A percentile compares a stretch with the other conserved stretches of the same genome.
These are phyloP conservation scores for Anser brachyrhynchus DNA, from an alignment of 2,113 vertebrate genomes.

Conservation along the genomic window DNA sequence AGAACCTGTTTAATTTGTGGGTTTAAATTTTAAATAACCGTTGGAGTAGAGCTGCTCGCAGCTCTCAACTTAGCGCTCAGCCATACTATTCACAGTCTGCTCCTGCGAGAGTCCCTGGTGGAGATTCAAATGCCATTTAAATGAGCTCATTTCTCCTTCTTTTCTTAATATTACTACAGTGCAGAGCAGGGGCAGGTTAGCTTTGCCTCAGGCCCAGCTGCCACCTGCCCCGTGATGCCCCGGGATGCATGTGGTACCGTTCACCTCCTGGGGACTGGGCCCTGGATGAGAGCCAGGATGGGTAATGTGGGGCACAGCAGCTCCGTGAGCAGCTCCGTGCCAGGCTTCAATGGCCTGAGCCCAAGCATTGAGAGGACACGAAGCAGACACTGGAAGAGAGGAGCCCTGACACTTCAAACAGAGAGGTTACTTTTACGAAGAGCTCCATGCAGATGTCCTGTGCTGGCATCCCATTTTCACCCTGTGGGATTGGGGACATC, in stretches of 20 bases:
- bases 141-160: neutral
- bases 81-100: neutral
- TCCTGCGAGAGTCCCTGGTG: neutral
- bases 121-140: neutral
- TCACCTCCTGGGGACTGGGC: neutral
- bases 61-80: neutral
- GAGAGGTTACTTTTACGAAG: too few species aligned
- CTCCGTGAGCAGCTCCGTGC: rapidly evolving
- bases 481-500: too few species aligned
- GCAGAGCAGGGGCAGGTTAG: neutral
- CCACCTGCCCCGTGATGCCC: rapidly evolving
- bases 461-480: too few species aligned
- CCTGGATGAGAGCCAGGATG: rapidly evolving
- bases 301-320: rapidly evolving
- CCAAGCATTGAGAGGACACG: neutral
- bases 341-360: neutral
- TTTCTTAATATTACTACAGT: neutral
- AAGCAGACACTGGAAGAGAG: neutral
- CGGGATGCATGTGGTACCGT: rapidly evolving
- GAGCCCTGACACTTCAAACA: too few species aligned
- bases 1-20: conserved; percentile 19
- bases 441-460: too few species aligned
- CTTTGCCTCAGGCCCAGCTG: neutral
- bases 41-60: conserved; percentile 9
- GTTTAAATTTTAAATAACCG: conserved; percentile 47